Evolutionary conservation across 1,140 invertebrate species (phyloP).

Genomic region (Chrysoperla carnea): DNA sequence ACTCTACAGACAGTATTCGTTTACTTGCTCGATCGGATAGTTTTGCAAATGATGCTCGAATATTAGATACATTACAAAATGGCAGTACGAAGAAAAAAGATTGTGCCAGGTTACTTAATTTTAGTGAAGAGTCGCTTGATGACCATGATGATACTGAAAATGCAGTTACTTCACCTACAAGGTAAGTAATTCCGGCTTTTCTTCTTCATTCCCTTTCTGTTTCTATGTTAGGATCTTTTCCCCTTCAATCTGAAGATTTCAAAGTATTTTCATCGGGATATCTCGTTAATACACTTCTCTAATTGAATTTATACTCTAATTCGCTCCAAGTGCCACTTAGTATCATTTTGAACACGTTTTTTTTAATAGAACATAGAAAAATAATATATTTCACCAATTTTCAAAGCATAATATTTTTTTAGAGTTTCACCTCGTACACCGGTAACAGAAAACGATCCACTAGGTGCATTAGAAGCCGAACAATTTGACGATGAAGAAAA

Average conservation of each 20-base stretch:
- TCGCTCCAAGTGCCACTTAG: background rate
- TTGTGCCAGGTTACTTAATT: slow-evolving; percentile 17
- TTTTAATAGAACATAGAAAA: too few species aligned
- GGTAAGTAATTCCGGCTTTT: slow-evolving; percentile 13
- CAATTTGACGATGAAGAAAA: slow-evolving; percentile 7
- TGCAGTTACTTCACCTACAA: slow-evolving; percentile 18
- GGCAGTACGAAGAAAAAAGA: slow-evolving; percentile 12
- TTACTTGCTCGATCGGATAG: slow-evolving; percentile 44
- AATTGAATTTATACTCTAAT: too few species aligned
- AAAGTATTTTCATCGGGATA: too few species aligned
- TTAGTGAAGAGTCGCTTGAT: slow-evolving; percentile 19
- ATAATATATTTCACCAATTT: too few species aligned
- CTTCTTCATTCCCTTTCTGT: too few species aligned
- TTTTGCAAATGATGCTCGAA: slow-evolving; percentile 56
- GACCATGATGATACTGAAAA: slow-evolving; percentile 14
- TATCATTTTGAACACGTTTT: too few species aligned
- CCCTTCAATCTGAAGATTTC: slow-evolving; percentile 2
- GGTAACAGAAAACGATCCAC: slow-evolving; percentile 77
- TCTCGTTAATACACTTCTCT: too few species aligned
- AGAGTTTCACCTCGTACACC: slow-evolving; percentile 55
- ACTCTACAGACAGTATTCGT: slow-evolving; percentile 29
- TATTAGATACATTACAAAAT: slow-evolving; percentile 48
- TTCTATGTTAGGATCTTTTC: too few species aligned
- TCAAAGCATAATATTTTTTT: too few species aligned
- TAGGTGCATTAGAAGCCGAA: slow-evolving; percentile 50